Evolutionary conservation across 2,888 invertebrate genomes (phyloP).

Genomic region (Drosophila acutilabella): DNA sequence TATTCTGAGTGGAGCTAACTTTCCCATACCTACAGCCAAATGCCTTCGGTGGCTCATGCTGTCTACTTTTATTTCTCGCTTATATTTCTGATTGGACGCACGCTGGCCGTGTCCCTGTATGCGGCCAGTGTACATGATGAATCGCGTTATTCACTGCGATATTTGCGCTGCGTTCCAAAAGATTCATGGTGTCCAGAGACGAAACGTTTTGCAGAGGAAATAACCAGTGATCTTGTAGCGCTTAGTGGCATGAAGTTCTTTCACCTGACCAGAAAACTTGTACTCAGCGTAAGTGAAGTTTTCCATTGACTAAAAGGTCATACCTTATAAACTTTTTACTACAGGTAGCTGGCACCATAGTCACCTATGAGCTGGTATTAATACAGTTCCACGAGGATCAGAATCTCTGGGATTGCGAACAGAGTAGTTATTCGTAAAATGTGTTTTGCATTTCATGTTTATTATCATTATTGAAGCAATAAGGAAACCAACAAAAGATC

Average conservation of each 20-base stretch:
- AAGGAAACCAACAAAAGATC: constrained; percentile 79
- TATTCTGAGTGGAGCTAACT: neutral
- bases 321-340: too few relatives aligned
- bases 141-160: constrained; percentile 84
- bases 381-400: constrained; percentile 86
- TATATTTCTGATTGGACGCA: constrained; percentile 86
- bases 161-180: constrained; percentile 85
- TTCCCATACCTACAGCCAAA: constrained; percentile 63
- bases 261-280: constrained; percentile 83
- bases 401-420: constrained; percentile 75
- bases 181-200: constrained; percentile 86
- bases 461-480: constrained; percentile 72
- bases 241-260: constrained; percentile 85
- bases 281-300: constrained; percentile 78
- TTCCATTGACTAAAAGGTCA: too few relatives aligned
- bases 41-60: constrained; percentile 84
- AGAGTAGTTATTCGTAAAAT: constrained; percentile 57
- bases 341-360: constrained; percentile 87
- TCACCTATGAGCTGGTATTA: constrained; percentile 87
- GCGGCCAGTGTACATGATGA: constrained; percentile 87
- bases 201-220: constrained; percentile 83
- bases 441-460: constrained; percentile 49
- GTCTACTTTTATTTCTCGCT: constrained; percentile 87
- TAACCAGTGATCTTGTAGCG: constrained; percentile 83
- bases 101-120: constrained; percentile 86